These are phyloP conservation scores for Chinchilla lanigera DNA, from an alignment of 2,113 vertebrate genomes.

Conservation along the genomic window DNA sequence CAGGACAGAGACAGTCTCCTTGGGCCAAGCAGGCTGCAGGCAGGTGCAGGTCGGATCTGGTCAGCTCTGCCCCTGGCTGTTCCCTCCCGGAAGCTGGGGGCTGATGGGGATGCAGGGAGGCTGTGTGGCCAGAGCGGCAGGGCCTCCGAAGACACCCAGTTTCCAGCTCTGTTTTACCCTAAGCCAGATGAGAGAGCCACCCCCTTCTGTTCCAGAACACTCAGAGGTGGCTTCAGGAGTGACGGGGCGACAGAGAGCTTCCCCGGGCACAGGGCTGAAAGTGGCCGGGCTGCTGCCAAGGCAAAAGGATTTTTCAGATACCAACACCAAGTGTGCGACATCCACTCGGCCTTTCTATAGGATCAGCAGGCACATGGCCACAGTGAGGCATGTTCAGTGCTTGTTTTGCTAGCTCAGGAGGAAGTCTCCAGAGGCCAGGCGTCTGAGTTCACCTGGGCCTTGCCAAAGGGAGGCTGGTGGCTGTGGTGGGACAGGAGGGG, in stretches of 20 bases:
- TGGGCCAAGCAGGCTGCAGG: fast-evolving
- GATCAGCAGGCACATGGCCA: neutral
- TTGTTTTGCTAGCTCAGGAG: constrained; percentile 70
- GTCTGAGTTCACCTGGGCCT: neutral
- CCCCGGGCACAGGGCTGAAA: neutral
- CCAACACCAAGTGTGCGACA: neutral
- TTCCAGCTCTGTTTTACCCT: neutral
- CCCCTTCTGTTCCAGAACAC: neutral
- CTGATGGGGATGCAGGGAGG: no score
- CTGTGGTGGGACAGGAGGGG: constrained; percentile 60
- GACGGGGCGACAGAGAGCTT: fast-evolving
- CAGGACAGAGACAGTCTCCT: neutral
- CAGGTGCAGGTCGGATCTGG: neutral
- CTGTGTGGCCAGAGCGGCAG: neutral
- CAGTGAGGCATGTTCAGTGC: constrained; percentile 9
- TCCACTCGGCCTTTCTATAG: constrained; percentile 46
- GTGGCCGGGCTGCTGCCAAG: neutral
- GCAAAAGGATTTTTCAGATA: constrained; percentile 21
- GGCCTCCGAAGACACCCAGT: fast-evolving
- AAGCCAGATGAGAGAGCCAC: neutral
- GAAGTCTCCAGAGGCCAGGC: constrained; percentile 67
- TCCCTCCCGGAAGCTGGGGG: neutral
- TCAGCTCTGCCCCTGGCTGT: neutral
- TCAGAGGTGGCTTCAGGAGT: neutral
- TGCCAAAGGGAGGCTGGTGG: constrained; percentile 64